Base-by-base conservation (phyloP, 1,140 invertebrate species). In the Drosophila parvula region DNA sequence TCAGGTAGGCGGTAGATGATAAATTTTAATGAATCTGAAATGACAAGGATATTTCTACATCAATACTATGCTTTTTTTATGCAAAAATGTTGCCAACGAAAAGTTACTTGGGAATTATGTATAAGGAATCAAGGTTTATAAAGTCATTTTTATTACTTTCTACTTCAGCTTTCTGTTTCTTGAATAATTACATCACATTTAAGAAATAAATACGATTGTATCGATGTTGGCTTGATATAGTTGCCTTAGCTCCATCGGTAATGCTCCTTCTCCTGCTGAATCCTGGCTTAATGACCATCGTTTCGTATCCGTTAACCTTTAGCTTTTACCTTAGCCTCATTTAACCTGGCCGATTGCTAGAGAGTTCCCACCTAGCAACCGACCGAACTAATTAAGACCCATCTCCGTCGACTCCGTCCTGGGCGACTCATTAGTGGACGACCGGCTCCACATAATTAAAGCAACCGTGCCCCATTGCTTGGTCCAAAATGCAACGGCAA, bases 291-390 rank as follows among this genome's bases (percentile, higher is more conserved):
- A 84, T 76, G 77, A 68, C 60, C 65, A 59, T 32, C 60, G 64
- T 74, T 79, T 43, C 70, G 51, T 51, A 70, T 64, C 57, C 76
- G 81, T 86, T 86, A 86, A 78, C 84, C 84, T 83, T 79, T 83
- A 50, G 76, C 76, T 47, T 63, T 69, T 50, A 61, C 63, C 76
- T 77, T 69, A 67, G 76, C 48, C 67, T 63, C 82, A 88, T 88
- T 86, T 88, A 53, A 79, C 65, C 67, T 60, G 59, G 78, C 67
- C 79, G 62, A 86, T 77, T 65, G 59, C 47, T 8, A 30, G 28
- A 61, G 75, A 16, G 30, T 34, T 55, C 45, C 68, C 60, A 75
- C 65, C 65, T 71, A 71, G 68, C 65, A 73, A 71, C 69, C 44
- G 53, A 62, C 38, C 34, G 60, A 79, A 82, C 83, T 88, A 86